phyloP scores from a whole-genome alignment of 2,888 invertebrate species.

The Allophyes oxyacanthae region DNA sequence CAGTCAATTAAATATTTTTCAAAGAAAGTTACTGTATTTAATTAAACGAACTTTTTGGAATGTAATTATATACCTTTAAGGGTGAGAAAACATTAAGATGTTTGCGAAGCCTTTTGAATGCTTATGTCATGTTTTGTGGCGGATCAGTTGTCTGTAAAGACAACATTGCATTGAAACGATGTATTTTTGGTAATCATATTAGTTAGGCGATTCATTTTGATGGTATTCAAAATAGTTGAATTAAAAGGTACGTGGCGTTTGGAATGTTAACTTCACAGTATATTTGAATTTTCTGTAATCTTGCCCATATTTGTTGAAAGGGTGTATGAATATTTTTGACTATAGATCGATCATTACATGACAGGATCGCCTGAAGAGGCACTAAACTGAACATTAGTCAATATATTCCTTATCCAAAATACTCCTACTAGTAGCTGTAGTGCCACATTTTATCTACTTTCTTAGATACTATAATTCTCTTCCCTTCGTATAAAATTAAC shows the following conservation, averaged over 20 bases:
- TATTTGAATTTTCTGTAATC: neutral
- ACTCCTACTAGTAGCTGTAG: slow-evolving; percentile 77
- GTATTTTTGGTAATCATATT: neutral
- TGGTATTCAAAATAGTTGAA: neutral
- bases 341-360: neutral
- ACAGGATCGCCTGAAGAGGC: slow-evolving; percentile 64
- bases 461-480: slow-evolving; percentile 64
- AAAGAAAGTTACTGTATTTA: slow-evolving; percentile 53
- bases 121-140: slow-evolving; percentile 12
- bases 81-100: slow-evolving; percentile 27
- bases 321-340: slow-evolving; percentile 4
- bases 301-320: slow-evolving; percentile 6
- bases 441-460: slow-evolving; percentile 76
- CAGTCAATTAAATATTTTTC: slow-evolving; percentile 80
- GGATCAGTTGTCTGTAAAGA: neutral
- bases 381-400: slow-evolving; percentile 67
- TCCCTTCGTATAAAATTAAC: slow-evolving; percentile 55
- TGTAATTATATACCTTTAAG: slow-evolving; percentile 21
- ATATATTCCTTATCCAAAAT: slow-evolving; percentile 71
- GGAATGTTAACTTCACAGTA: neutral
- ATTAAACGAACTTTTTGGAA: slow-evolving; percentile 35
- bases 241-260: neutral
- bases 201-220: neutral
- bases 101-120: slow-evolving; percentile 10
- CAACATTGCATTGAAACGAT: slow-evolving; percentile 5